These are phyloP conservation scores for Synanthedon andrenaeformis DNA, from an alignment of 2,888 invertebrate genomes.

Conservation along the genomic window DNA sequence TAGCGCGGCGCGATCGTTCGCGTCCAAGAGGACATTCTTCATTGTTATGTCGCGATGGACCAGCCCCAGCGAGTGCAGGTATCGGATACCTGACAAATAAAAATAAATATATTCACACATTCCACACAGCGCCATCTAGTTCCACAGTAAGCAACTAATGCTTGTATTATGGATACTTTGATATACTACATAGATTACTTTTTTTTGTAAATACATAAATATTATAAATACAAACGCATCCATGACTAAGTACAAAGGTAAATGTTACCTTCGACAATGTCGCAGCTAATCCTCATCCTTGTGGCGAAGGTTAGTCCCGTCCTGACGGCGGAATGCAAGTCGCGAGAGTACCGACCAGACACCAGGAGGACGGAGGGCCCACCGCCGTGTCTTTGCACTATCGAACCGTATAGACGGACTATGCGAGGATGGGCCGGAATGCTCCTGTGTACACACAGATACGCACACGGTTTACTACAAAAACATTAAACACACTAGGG, in stretches of 20 bases:
- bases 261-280: slow-evolving; percentile 82
- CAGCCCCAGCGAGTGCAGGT: slow-evolving; percentile 88
- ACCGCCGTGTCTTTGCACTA: slow-evolving; percentile 82
- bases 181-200: no score
- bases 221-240: no score
- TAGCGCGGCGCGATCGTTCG: slow-evolving; percentile 78
- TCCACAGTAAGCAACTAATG: no score
- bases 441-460: slow-evolving; percentile 58
- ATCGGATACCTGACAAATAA: slow-evolving; percentile 78
- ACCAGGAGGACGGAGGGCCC: slow-evolving; percentile 79
- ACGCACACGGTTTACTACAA: slow-evolving; percentile 5
- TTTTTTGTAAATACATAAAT: no score
- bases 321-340: slow-evolving; percentile 82
- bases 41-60: slow-evolving; percentile 91
- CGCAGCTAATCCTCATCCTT: slow-evolving; percentile 79
- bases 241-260: no score
- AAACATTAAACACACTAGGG: no score
- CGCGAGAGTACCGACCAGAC: slow-evolving; percentile 79
- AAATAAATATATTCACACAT: no score
- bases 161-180: no score
- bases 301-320: slow-evolving; percentile 74
- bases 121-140: no score
- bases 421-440: slow-evolving; percentile 86
- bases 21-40: slow-evolving; percentile 88
- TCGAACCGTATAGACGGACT: slow-evolving; percentile 80